Evolutionary conservation across 2,797 vertebrate species (phyloP), one percentile per base, ranked within the genome.

Genomic region (Threskiornis aethiopicus): DNA sequence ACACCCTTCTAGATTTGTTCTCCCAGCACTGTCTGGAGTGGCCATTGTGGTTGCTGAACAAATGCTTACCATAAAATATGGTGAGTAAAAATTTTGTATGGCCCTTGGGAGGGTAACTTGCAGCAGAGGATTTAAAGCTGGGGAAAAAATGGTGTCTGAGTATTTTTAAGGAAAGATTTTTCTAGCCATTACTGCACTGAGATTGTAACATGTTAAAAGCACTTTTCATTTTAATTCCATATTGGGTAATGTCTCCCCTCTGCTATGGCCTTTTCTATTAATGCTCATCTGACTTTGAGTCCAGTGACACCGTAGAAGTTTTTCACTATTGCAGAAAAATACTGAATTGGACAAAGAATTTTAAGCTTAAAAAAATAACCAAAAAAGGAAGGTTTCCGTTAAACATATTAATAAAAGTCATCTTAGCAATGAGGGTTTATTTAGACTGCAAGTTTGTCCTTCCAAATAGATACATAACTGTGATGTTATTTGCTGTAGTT

Each of bases 401-500:
- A 93, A 97, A 83, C 46, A 21, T 72, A 58, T 96, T 89, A 90
- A 57, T 95, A 94, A 94, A 87, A 95, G 89, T 82, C 70, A 90
- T 87, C 39, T 47, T 77, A 65, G 94, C 70, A 44, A 33, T 76
- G 73, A 75, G 49, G 66, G 66, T 81, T 95, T 96, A 93, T 94
- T 97, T 97, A 92, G 93, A 89, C 72, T 94, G 62, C 24, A 3
- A 84, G 72, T 51, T 93, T 72, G 20, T 92, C 83, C 67, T 93
- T 96, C 92, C 93, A 84, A 44, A 76, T 86, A 96, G 96, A 97
- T 95, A 88, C 92, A 78, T 93, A 94, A 44, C 94, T 85, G 44
- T 64, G 75, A 77, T 93, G 94, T 94, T 93, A 89, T 73, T 94
- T 77, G 84, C 61, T 18, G 20, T 87, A 91, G 72, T 55, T 72